These are phyloP conservation scores for Xestia sexstrigata DNA, from an alignment of 2,888 invertebrate species.

Conservation along the genomic window DNA sequence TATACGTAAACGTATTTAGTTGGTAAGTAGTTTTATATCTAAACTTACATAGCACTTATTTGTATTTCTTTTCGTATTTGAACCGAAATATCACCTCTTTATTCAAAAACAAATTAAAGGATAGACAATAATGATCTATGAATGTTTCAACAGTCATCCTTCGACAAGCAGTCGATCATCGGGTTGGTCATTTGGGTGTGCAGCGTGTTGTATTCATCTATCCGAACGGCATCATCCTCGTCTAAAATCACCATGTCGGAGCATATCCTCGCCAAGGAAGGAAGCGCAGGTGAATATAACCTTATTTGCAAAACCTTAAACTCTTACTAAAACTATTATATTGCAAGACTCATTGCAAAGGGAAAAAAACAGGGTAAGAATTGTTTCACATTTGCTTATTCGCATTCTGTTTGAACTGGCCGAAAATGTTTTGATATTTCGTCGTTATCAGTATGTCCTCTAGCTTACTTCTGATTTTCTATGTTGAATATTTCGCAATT, in stretches of 20 bases:
- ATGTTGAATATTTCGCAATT: constrained; percentile 6
- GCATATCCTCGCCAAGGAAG: constrained; percentile 94
- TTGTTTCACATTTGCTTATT: constrained; percentile 30
- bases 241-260: constrained; percentile 97
- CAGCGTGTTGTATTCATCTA: constrained; percentile 98
- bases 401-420: constrained; percentile 22
- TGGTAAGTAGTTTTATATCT: constrained; percentile 5
- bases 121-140: not conserved
- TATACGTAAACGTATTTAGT: not conserved
- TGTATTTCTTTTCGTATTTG: constrained; percentile 6
- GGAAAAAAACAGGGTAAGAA: constrained; percentile 41
- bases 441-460: constrained; percentile 65
- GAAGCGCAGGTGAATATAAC: constrained; percentile 91
- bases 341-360: constrained; percentile 23
- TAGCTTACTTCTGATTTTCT: constrained; percentile 44
- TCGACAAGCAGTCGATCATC: constrained; percentile 97
- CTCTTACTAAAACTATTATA: constrained; percentile 22
- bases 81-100: not conserved
- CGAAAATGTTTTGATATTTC: constrained; percentile 33
- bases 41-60: not conserved
- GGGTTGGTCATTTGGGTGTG: constrained; percentile 98
- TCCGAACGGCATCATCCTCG: constrained; percentile 98
- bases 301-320: constrained; percentile 39
- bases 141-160: constrained; percentile 86
- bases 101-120: not conserved